Conservation (phyloP, 2,888 invertebrate genomes). For the Orthosia gothica region DNA sequence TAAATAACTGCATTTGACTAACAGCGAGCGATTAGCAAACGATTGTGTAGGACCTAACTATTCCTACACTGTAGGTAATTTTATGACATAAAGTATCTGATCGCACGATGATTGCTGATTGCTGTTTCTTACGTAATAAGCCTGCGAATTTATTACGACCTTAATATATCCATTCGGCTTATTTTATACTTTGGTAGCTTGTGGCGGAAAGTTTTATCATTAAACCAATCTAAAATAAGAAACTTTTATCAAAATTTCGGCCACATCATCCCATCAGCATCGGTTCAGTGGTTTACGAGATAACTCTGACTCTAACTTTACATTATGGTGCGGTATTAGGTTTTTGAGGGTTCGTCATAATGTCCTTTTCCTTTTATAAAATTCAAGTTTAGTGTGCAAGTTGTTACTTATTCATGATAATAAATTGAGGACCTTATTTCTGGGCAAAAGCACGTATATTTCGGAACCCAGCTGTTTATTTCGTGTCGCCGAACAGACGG, state of each 20-base stretch:
- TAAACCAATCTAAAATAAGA: conserved; percentile 38
- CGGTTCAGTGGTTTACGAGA: conserved; percentile 36
- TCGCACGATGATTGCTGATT: too few species aligned
- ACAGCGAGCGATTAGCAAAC: too few species aligned
- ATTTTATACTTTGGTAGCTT: conserved; percentile 12
- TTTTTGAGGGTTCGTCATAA: conserved; percentile 10
- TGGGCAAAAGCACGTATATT: conserved; percentile 15
- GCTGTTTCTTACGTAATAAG: too few species aligned
- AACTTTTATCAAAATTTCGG: conserved; percentile 32
- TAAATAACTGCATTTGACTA: too few species aligned
- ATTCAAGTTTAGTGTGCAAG: conserved; percentile 24
- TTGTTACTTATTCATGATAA: conserved; percentile 32
- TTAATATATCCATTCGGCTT: conserved; percentile 9
- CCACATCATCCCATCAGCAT: conserved; percentile 42
- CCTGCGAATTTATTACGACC: conserved; percentile 18
- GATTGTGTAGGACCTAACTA: too few species aligned
- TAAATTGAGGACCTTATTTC: conserved; percentile 30
- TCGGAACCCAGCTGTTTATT: conserved; percentile 47
- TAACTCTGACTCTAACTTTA: conserved; percentile 32
- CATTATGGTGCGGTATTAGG: conserved; percentile 14
- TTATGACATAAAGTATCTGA: too few species aligned
- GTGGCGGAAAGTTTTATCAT: conserved; percentile 36
- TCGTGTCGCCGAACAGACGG: conserved; percentile 32
- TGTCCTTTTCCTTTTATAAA: conserved; percentile 14
- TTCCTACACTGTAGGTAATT: too few species aligned